These are phyloP conservation scores for Ancistrus triradiatus DNA, from an alignment of 2,113 vertebrate species.

Conservation along the genomic window DNA sequence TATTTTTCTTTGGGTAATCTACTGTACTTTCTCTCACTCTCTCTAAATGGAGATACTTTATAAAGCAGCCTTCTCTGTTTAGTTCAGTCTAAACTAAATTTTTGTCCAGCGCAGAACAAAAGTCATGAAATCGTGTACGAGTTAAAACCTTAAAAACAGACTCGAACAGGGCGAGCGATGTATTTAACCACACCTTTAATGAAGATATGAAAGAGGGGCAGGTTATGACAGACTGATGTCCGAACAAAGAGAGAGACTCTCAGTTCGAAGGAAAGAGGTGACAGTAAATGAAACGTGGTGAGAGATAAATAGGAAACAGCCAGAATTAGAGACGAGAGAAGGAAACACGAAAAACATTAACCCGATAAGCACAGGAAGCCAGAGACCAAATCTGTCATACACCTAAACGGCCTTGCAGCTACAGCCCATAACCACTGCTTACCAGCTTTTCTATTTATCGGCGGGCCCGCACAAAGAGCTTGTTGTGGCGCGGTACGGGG, in stretches of 20 bases:
- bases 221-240: constrained; percentile 12
- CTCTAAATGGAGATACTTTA: too few relatives aligned
- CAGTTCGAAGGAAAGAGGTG: neutral
- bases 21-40: too few relatives aligned
- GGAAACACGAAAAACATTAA: neutral
- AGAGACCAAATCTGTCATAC: neutral
- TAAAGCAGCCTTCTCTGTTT: too few relatives aligned
- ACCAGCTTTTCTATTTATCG: neutral
- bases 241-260: neutral
- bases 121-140: too few relatives aligned
- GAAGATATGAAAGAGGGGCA: constrained; percentile 8
- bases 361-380: neutral
- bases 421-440: neutral
- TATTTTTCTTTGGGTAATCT: too few relatives aligned
- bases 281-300: neutral
- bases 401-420: neutral
- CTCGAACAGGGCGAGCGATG: neutral
- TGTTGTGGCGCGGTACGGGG: neutral
- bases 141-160: too few relatives aligned
- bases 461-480: constrained; percentile 5
- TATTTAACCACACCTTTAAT: constrained; percentile 9
- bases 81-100: too few relatives aligned
- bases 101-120: too few relatives aligned
- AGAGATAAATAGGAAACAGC: neutral
- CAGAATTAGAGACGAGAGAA: neutral